Percentiles rank a stretch among this genome's conserved stretches.
Conservation (phyloP, 2,797 vertebrate species). For the Hemitrygon akajei region DNA sequence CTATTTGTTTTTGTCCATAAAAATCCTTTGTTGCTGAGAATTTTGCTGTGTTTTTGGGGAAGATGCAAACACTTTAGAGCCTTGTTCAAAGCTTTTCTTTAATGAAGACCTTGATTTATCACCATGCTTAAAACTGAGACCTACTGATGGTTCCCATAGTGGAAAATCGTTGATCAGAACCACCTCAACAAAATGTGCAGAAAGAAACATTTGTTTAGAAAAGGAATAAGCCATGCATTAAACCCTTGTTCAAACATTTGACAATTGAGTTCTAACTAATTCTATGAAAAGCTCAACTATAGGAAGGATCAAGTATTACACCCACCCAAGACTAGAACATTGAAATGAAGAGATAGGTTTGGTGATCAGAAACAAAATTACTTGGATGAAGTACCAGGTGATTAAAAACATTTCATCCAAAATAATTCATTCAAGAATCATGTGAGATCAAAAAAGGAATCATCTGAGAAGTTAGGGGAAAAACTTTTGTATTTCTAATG, state of each 20-base stretch:
- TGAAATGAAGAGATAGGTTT: constrained; percentile 43
- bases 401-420: neutral
- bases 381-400: constrained; percentile 39
- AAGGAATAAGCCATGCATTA: constrained; percentile 42
- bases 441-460: neutral
- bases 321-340: constrained; percentile 53
- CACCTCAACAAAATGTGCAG: constrained; percentile 39
- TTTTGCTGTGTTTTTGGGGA: neutral
- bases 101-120: constrained; percentile 48
- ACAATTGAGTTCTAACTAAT: constrained; percentile 8
- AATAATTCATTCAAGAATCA: neutral
- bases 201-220: constrained; percentile 40
- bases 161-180: constrained; percentile 49
- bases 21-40: neutral
- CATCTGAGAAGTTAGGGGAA: neutral
- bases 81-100: neutral
- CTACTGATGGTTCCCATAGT: neutral
- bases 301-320: constrained; percentile 36
- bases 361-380: constrained; percentile 36
- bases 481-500: neutral
- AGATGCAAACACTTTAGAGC: neutral
- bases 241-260: constrained; percentile 37
- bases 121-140: constrained; percentile 44
- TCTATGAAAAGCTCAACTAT: constrained; percentile 28
- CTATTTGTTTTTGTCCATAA: neutral